Conservation (phyloP, 2,888 invertebrate genomes). For the Phyto melanocephala region DNA sequence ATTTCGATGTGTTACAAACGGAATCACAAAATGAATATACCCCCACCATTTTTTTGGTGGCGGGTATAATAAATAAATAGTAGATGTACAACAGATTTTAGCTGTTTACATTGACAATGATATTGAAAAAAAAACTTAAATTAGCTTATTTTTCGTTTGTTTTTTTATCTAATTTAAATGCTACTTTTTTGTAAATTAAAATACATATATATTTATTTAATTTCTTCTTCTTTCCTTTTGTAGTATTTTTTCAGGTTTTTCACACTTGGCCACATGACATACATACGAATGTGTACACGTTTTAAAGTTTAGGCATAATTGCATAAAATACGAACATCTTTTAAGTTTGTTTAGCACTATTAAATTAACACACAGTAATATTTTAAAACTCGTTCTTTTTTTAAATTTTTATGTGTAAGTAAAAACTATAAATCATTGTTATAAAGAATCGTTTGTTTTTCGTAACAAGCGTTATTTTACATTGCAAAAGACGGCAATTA, state of each 20-base stretch:
- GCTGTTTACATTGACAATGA: constrained; percentile 21
- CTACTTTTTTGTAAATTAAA: neutral
- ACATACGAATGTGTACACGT: neutral
- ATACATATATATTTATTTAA: neutral
- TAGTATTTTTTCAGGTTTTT: neutral
- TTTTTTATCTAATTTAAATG: neutral
- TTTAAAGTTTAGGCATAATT: neutral
- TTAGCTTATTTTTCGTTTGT: neutral
- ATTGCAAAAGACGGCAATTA: too few species aligned
- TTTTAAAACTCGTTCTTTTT: too few species aligned
- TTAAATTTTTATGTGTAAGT: too few species aligned
- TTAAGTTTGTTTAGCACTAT: neutral
- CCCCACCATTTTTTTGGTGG: too few species aligned
- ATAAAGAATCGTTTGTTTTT: too few species aligned
- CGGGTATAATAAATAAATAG: too few species aligned
- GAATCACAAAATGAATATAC: too few species aligned
- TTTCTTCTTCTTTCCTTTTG: neutral
- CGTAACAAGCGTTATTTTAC: too few species aligned
- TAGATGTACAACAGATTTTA: constrained; percentile 14
- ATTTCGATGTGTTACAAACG: too few species aligned
- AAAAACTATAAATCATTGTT: too few species aligned
- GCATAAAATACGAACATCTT: neutral
- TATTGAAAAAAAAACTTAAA: constrained; percentile 33
- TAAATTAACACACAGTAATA: neutral
- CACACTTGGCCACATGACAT: constrained; percentile 3